phyloP scores from a whole-genome alignment of 2,888 invertebrate species.

The Epinotia bilunana region DNA sequence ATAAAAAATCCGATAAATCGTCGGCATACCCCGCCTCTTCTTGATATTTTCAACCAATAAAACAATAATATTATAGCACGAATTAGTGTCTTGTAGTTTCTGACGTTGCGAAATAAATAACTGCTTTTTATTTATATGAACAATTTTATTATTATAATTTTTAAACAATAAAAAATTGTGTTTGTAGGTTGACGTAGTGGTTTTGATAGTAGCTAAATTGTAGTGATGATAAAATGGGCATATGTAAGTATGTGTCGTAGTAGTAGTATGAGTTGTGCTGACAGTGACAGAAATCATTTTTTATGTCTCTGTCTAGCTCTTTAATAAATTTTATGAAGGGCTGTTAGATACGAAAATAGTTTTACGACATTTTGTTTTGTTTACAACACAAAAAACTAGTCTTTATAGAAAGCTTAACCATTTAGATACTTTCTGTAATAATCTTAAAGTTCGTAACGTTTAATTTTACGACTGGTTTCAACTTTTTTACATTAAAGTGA shows the following conservation, averaged over 20 bases:
- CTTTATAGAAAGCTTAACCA: constrained; percentile 8
- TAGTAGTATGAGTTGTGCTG: constrained; percentile 14
- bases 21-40: constrained; percentile 65
- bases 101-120: constrained; percentile 68
- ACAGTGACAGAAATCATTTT: constrained; percentile 14
- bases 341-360: constrained; percentile 15
- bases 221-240: constrained; percentile 42
- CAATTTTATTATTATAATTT: constrained; percentile 67
- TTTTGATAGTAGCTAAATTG: constrained; percentile 57
- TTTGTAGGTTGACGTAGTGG: constrained; percentile 51
- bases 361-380: constrained; percentile 31
- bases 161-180: constrained; percentile 78
- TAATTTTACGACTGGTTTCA: too few species aligned
- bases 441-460: not conserved
- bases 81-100: constrained; percentile 65
- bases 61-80: constrained; percentile 79
- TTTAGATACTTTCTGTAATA: constrained; percentile 37
- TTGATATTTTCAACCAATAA: constrained; percentile 76
- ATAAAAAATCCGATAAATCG: constrained; percentile 76
- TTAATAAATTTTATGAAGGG: constrained; percentile 26
- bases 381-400: constrained; percentile 12
- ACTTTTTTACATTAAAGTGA: too few species aligned
- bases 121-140: constrained; percentile 68
- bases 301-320: constrained; percentile 16
- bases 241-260: constrained; percentile 16